Evolutionary conservation across 2,797 vertebrate species (phyloP).

Genomic region (Vultur gryphus): DNA sequence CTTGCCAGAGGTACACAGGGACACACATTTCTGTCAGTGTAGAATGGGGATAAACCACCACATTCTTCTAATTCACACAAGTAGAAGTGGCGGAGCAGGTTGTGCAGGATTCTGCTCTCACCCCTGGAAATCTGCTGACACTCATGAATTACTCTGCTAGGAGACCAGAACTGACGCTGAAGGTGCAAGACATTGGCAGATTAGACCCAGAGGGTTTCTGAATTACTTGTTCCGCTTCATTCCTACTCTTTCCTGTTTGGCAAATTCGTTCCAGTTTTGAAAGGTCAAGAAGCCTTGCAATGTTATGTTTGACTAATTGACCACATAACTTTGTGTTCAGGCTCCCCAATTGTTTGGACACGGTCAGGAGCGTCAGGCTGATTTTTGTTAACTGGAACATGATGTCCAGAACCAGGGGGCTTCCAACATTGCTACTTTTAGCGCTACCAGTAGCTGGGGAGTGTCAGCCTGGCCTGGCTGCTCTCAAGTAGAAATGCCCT

Average conservation of each 20-base stretch:
- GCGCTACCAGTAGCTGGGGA: neutral
- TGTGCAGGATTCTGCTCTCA: neutral
- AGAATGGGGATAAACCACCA: neutral
- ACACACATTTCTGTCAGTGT: neutral
- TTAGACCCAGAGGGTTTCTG: neutral
- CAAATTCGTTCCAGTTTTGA: constrained; percentile 38
- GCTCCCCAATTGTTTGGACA: neutral
- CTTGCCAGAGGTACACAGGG: neutral
- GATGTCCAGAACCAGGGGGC: neutral
- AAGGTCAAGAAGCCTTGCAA: constrained; percentile 26
- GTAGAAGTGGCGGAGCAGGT: neutral
- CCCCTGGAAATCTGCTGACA: constrained; percentile 21
- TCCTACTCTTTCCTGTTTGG: constrained; percentile 19
- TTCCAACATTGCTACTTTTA: neutral
- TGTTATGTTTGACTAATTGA: constrained; percentile 14
- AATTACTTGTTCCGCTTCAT: constrained; percentile 41
- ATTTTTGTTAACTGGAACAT: constrained; percentile 2
- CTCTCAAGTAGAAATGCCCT: neutral
- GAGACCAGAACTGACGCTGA: neutral
- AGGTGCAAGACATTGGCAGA: neutral
- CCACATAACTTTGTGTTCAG: neutral
- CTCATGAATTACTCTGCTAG: neutral
- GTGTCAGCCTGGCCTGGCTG: neutral
- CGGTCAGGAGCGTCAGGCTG: neutral
- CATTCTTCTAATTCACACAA: neutral